Base-by-base conservation (phyloP, 1,140 invertebrate species). In the Solenopsis invicta region DNA sequence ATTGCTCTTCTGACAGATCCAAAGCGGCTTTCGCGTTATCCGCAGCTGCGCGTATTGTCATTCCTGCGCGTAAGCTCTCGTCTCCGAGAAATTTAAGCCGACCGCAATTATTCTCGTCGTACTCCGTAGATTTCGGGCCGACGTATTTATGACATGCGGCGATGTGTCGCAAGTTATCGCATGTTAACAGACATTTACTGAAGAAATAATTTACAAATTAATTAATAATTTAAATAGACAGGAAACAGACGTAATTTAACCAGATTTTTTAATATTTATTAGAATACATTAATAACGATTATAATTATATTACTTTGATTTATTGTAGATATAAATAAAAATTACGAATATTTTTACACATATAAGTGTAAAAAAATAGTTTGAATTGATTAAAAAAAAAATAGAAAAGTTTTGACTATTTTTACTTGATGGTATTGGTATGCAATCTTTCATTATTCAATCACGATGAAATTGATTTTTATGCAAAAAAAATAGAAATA, bases 1-100 rank as follows among this genome's bases (percentile, higher is more conserved):
- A 89, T 89, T 88, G 88, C 88, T 88, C 88, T 74, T 80, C 86
- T 88, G 88, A 88, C 81, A 72, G 81, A 75, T 78, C 61, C 78
- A 85, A 89, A 89, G 74, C 85, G 59, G 74, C 87, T 88, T 80
- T 88, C 76, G 84, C 84, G 61, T 88, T 87, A 82, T 82, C 77
- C 77, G 21, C 88, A 77, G 50, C 71, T 75, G 87, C 85, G 67
- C 66, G 61, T 80, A 80, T 80, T 80, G 84, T 88, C 76, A 61
- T 52, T 16, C 50, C 34, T 41, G 37, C 29, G 16, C 62, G 29
- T 66, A 87, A 87, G 56, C 59, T 34, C 78, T 41, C 77, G 48
- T 69, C 77, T 81, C 66, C 4, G 59, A 75, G 50, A 72, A 85
- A 81, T 81, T 81, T 81, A 81, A 81, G 50, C 78, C 64, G 78